phyloP scores from a whole-genome alignment of 2,797 vertebrate species.

The Lophius americanus region DNA sequence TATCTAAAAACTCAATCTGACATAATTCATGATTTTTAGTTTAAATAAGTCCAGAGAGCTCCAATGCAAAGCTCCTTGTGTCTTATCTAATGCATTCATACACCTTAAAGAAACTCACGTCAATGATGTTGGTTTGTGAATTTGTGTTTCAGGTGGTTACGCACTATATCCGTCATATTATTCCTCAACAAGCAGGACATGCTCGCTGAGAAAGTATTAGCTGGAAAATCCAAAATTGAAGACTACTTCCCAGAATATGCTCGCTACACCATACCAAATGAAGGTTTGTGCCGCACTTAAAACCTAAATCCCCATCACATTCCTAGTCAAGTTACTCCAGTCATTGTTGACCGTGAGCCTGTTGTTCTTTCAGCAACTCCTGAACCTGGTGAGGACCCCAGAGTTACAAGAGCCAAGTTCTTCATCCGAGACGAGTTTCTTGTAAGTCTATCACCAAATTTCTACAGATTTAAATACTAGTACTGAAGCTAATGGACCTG shows the following conservation, averaged over 20 bases:
- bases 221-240: constrained; percentile 99
- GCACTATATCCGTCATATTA: constrained; percentile 98
- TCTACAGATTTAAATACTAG: not conserved
- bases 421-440: constrained; percentile 98
- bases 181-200: constrained; percentile 99
- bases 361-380: constrained; percentile 86
- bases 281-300: constrained; percentile 82
- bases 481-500: not conserved
- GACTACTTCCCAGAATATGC: constrained; percentile 98
- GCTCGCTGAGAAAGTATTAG: constrained; percentile 98
- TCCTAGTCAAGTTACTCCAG: fast-evolving
- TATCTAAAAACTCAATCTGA: not conserved
- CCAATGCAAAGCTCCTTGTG: no score
- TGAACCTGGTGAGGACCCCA: constrained; percentile 96
- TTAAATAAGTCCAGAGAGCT: not conserved
- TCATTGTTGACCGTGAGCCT: constrained; percentile 3
- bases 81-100: not conserved
- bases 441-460: constrained; percentile 77
- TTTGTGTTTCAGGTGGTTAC: constrained; percentile 89
- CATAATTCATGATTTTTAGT: not conserved
- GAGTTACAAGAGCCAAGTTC: constrained; percentile 98
- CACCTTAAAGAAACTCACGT: not conserved
- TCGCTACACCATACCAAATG: constrained; percentile 97
- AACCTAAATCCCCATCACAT: fast-evolving
- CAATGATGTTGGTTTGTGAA: constrained; percentile 1